Base-by-base conservation (phyloP, 2,888 invertebrate species). In the Agriopis leucophaearia region DNA sequence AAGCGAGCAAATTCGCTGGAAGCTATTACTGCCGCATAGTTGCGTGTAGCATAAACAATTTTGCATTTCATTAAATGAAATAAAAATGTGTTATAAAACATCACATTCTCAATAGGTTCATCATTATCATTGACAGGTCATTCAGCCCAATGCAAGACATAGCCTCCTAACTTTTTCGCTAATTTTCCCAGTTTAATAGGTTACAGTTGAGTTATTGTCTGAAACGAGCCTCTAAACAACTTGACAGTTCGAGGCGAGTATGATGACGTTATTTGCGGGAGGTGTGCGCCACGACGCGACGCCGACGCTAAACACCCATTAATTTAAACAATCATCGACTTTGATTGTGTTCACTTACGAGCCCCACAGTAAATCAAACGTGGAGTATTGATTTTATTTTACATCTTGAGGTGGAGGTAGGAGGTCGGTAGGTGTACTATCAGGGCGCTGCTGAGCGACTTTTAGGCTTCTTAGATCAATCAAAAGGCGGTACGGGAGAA, bases 261-360 rank as follows among this genome's bases (percentile, higher is more conserved):
- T 64, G 65, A 73, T 87, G 86, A 87, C 86, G 85, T 81, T 81
- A 79, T 81, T 79, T 66, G 73, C 72, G 71, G 72, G 85, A 87
- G 88, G 88, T 88, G 89, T 89, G 89, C 81, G 81, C 82, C 76
- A 36, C 52, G 52, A 54, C 52, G 77, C 52, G 77, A 79, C 61
- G 57, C 79, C 82, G 86, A 80, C 83, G 55, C 83, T 38, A 38
- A 76, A 85, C 18, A 38, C 48, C 50, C 74, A 86, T 86, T 87
- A 83, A 91, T 92, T 90, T 88, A 89, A 87, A 82, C 88, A 90
- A 89, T 92, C 89, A 89, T 84, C 82, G 80, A 82, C 84, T 84
- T 80, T 91, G 89, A 91, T 91, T 90, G 88, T 80, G 74, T 76
- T 83, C 84, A 82, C 82, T 86, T 87, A 83, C 78, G 77, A 73